Evolutionary conservation across 2,113 vertebrate species (phyloP).

Genomic region (Centrocercus urophasianus): DNA sequence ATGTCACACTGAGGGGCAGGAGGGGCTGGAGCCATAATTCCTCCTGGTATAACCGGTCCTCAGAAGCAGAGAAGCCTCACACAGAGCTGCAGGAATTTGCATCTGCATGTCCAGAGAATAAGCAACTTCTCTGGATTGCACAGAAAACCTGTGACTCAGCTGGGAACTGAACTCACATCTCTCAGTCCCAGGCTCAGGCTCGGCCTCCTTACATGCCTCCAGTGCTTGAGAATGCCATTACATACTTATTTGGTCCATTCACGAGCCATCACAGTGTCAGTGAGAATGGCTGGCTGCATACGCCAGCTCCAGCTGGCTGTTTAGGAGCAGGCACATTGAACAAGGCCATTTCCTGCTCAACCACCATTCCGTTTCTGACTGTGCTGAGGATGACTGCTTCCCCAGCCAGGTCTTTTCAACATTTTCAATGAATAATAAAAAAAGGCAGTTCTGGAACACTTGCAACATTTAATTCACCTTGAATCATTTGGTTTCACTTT

Average conservation of each 20-base stretch:
- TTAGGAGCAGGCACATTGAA: neutral
- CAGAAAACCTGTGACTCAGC: neutral
- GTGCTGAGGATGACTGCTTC: neutral
- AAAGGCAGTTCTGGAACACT: neutral
- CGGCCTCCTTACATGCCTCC: neutral
- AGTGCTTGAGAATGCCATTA: neutral
- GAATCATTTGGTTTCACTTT: conserved; percentile 20
- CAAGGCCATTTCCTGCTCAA: neutral
- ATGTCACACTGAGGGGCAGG: neutral
- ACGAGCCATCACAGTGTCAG: neutral
- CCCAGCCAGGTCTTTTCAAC: conserved; percentile 6
- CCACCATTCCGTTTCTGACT: neutral
- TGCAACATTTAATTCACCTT: conserved; percentile 29
- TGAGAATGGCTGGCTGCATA: neutral
- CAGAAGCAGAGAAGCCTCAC: neutral
- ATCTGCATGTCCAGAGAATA: neutral
- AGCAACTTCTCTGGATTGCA: neutral
- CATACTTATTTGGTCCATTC: neutral
- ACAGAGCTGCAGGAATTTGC: neutral
- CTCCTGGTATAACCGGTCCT: neutral
- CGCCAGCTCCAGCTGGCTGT: neutral
- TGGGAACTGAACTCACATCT: neutral
- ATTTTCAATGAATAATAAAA: neutral
- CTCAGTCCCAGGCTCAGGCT: neutral
- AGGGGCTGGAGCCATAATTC: neutral